Evolutionary conservation across 2,113 vertebrate genomes (phyloP).

Genomic region (Bubo scandiacus): DNA sequence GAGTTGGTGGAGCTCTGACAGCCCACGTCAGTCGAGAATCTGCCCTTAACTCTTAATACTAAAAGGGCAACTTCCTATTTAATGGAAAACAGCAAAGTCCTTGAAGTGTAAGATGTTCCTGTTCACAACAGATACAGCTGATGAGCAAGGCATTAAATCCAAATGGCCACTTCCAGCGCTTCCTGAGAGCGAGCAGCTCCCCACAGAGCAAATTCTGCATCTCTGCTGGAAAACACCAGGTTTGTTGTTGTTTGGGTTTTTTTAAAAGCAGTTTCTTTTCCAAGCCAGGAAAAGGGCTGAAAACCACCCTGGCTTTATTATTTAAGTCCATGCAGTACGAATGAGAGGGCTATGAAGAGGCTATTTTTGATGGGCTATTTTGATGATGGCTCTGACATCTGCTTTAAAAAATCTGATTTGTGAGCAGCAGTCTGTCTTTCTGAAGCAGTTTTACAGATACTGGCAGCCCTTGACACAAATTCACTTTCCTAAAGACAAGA

Average conservation of each 20-base stretch:
- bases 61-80: neutral
- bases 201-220: neutral
- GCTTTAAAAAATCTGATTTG: neutral
- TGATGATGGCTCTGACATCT: neutral
- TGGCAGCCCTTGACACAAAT: neutral
- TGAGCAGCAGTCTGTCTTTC: neutral
- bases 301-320: neutral
- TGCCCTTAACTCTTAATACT: neutral
- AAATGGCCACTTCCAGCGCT: neutral
- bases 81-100: neutral
- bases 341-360: neutral
- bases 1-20: neutral
- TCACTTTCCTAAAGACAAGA: neutral
- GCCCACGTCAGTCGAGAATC: neutral
- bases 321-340: neutral
- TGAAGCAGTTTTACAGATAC: neutral
- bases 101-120: neutral
- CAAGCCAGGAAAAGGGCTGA: neutral
- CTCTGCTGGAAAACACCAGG: conserved; percentile 8
- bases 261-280: neutral
- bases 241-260: neutral
- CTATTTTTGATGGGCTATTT: neutral
- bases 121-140: neutral
- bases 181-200: conserved; percentile 16
- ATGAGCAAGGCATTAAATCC: neutral